Conservation (phyloP, 2,888 invertebrate genomes). For the Bellardia bayeri region DNA sequence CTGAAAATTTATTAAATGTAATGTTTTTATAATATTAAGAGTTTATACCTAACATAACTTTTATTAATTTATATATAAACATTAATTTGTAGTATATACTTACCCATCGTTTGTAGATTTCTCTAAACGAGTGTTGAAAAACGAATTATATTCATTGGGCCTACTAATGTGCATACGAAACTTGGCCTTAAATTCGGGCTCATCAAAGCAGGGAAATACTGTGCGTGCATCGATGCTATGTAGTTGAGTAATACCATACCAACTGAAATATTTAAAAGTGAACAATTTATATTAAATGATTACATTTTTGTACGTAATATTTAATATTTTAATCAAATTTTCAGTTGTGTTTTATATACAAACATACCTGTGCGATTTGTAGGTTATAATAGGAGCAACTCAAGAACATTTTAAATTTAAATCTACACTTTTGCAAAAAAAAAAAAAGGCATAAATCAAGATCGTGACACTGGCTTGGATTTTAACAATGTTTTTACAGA, state of each 20-base stretch:
- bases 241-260: conserved; percentile 85
- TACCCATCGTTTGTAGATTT: conserved; percentile 75
- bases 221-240: conserved; percentile 88
- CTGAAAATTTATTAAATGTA: conserved; percentile 59
- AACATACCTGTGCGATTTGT: no score
- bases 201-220: conserved; percentile 91
- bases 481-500: no score
- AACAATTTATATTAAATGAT: no score
- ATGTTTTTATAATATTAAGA: not conserved
- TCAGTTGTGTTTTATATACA: no score
- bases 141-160: conserved; percentile 79
- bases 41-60: not conserved
- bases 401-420: no score
- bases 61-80: not conserved
- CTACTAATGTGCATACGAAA: conserved; percentile 88
- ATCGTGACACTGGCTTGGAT: no score
- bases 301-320: no score
- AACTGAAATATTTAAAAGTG: conserved; percentile 19
- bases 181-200: conserved; percentile 88
- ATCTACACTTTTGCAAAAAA: no score
- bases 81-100: no score
- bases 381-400: no score
- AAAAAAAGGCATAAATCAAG: no score
- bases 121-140: conserved; percentile 79
- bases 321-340: no score